A percentile compares a stretch with the other conserved stretches of the same genome.
These are phyloP conservation scores for Heterocephalus glaber DNA, from an alignment of 2,113 vertebrate genomes.

Conservation along the genomic window DNA sequence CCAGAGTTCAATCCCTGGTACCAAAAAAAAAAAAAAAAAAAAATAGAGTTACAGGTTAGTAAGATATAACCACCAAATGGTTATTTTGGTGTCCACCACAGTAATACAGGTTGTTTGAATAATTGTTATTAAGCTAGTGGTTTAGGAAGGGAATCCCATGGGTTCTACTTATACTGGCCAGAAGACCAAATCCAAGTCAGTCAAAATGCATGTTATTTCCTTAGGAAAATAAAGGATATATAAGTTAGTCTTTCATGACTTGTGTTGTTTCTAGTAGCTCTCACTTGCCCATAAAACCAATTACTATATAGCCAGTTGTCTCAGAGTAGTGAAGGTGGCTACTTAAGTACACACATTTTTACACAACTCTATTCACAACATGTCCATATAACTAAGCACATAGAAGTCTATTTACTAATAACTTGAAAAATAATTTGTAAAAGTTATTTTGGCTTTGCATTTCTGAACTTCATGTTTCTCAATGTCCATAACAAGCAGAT, in stretches of 20 bases:
- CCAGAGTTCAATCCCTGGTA: too few relatives aligned
- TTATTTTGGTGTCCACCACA: neutral
- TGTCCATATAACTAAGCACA: neutral
- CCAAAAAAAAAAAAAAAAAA: too few relatives aligned
- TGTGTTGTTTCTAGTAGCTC: constrained; percentile 26
- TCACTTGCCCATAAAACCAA: constrained; percentile 2
- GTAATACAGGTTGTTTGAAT: constrained; percentile 27
- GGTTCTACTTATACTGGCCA: constrained; percentile 31
- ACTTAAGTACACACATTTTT: neutral
- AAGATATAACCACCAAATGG: neutral
- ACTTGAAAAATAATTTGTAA: neutral
- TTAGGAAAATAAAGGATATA: neutral
- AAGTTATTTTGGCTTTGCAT: constrained; percentile 10
- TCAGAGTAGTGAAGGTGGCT: neutral
- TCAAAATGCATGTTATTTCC: neutral
- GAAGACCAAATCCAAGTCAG: constrained; percentile 8
- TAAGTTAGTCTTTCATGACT: constrained; percentile 17
- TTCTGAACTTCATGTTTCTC: neutral
- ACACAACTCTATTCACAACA: neutral
- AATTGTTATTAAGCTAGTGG: constrained; percentile 41
- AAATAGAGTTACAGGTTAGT: neutral
- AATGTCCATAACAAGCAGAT: neutral
- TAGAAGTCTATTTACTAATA: neutral
- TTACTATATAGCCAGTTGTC: neutral
- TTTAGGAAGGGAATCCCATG: constrained; percentile 10